Evolutionary conservation across 2,797 vertebrate genomes (phyloP).

Genomic region (Oreochromis grahami): DNA sequence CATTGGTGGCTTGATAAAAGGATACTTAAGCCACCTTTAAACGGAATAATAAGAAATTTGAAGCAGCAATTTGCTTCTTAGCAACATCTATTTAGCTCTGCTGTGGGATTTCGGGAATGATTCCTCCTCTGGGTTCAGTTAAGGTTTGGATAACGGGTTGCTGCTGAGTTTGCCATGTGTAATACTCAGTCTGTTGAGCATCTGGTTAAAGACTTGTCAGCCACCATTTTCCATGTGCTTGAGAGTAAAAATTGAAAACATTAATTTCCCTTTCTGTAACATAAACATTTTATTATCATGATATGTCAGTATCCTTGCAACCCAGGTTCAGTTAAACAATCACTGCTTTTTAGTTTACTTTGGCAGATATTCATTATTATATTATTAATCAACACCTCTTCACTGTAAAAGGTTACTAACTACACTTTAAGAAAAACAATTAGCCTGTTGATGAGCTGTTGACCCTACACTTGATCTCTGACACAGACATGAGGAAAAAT

Average conservation of each 20-base stretch:
- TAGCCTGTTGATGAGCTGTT: slow-evolving; percentile 14
- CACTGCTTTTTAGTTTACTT: not conserved
- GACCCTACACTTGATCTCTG: slow-evolving; percentile 13
- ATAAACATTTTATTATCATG: not conserved
- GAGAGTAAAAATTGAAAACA: not conserved
- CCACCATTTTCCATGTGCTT: not conserved
- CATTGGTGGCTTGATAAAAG: slow-evolving; percentile 21
- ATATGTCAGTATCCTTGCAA: not conserved
- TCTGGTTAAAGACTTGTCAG: slow-evolving; percentile 48
- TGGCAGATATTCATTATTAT: not conserved
- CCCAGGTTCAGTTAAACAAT: not conserved
- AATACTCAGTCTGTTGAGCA: slow-evolving; percentile 57
- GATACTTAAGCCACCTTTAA: slow-evolving; percentile 32
- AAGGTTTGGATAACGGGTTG: slow-evolving; percentile 57
- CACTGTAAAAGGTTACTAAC: not conserved
- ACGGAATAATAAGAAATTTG: slow-evolving; percentile 31
- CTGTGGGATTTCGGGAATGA: slow-evolving; percentile 39
- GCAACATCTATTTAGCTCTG: slow-evolving; percentile 29
- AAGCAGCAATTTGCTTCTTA: not conserved
- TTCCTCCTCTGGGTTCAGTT: slow-evolving; percentile 61
- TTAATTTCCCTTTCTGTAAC: not conserved
- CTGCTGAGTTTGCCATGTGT: slow-evolving; percentile 50
- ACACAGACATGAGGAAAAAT: not conserved
- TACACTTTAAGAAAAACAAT: slow-evolving; percentile 2
- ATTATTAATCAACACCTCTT: not conserved